Evolutionary conservation across 2,888 invertebrate genomes (phyloP).

Genomic region (Spicauda simplicius): DNA sequence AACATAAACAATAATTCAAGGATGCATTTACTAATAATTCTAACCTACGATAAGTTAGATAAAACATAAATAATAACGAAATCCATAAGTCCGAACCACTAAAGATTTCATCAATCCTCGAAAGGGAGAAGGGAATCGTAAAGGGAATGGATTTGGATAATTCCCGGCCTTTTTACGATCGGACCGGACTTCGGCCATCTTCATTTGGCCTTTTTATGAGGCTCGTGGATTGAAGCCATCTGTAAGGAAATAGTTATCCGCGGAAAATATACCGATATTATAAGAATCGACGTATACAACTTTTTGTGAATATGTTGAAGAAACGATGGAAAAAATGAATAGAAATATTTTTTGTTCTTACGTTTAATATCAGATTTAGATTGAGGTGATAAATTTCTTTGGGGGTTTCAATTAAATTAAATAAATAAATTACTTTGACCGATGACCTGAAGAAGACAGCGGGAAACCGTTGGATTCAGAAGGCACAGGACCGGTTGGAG

Average conservation of each 20-base stretch:
- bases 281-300: background rate
- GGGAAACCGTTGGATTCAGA: no score
- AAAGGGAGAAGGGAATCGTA: background rate
- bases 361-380: no score
- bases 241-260: constrained; percentile 1
- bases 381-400: no score
- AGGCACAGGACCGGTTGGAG: no score
- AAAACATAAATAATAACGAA: background rate
- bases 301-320: background rate
- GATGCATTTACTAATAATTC: background rate
- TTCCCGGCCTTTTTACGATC: constrained; percentile 4
- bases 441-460: no score
- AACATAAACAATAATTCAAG: background rate
- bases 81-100: constrained; percentile 1
- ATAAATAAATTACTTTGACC: no score
- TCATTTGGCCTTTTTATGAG: constrained; percentile 7
- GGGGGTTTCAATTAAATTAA: no score
- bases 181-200: constrained; percentile 1
- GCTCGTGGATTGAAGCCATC: background rate
- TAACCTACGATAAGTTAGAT: no score
- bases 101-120: constrained; percentile 1
- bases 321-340: no score
- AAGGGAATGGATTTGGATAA: constrained; percentile 8
- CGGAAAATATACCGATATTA: background rate
- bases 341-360: background rate